Base-by-base conservation (phyloP, 2,797 vertebrate genomes). In the Hyperoplus lanceolatus region DNA sequence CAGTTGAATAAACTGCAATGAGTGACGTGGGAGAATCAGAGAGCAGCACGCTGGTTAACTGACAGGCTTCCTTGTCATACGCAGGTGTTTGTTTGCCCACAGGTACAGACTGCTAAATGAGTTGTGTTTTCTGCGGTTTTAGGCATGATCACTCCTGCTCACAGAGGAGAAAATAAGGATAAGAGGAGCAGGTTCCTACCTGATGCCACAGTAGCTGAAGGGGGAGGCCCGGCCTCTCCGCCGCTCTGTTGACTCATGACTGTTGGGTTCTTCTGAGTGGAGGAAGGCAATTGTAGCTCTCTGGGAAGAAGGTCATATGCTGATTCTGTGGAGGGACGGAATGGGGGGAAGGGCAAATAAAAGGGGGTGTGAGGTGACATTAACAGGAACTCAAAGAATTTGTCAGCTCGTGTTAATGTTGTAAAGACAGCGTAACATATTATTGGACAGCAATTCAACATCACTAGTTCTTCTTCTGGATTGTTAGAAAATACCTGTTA, bases 191-290 rank as follows among this genome's bases (percentile, higher is more conserved):
- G 92, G 92, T 92, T 93, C 96, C 95, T 98, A 99, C 98, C 98
- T 96, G 97, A 96, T 95, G 97, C 95, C 82, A 96, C 93, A 86
- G 96, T 95, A 90, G 96, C 96, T 82, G 96, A 95, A 92, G 96
- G 96, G 87, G 97, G 96, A 94, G 97, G 96, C 70, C 96, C 96
- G 45, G 96, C 96, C 96, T 98, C 98, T 80, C 97, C 98, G 60
- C 97, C 98, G 1, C 98, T 99, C 87, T 97, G 98, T 96, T 99
- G 98, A 96, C 97, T 99, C 98, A 99, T 99, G 94, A 95, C 95
- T 93, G 96, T 95, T 92, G 93, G 93, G 82, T 93, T 95, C 90
- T 95, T 96, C 89, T 97, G 96, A 93, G 92, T 94, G 90, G 95
- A 95, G 90, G 95, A 95, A 87, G 96, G 96, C 91, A 98, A 96